phyloP scores from a whole-genome alignment of 1,140 invertebrate genomes.

The Vanessa tameamea region DNA sequence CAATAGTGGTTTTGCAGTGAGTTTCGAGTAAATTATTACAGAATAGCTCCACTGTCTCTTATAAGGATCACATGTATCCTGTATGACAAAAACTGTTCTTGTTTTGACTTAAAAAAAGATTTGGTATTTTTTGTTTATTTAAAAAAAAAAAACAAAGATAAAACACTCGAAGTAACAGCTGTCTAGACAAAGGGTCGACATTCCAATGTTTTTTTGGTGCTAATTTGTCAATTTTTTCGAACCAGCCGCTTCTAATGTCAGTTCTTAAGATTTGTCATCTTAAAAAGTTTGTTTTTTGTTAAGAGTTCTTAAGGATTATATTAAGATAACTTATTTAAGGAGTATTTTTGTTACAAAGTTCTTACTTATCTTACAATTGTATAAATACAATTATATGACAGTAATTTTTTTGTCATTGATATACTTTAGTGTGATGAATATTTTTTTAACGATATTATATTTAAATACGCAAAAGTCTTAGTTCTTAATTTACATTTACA shows the following conservation, averaged over 20 bases:
- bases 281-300: constrained; percentile 14
- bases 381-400: no score
- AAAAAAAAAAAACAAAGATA: constrained; percentile 28
- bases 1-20: no score
- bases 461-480: no score
- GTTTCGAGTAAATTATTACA: no score
- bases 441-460: no score
- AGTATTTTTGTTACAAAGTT: no score
- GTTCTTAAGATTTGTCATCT: constrained; percentile 26
- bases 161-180: constrained; percentile 43
- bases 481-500: no score
- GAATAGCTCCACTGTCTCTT: no score
- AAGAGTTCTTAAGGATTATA: background rate
- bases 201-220: constrained; percentile 45
- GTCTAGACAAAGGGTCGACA: constrained; percentile 52
- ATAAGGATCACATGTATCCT: no score
- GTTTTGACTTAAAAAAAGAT: background rate
- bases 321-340: background rate
- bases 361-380: no score
- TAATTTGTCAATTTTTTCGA: constrained; percentile 63
- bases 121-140: constrained; percentile 1
- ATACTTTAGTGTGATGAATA: no score
- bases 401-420: no score
- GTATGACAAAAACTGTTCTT: background rate
- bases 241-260: constrained; percentile 22